Conservation (phyloP, 2,888 invertebrate genomes). For the Prosopocoilus inquinatus region DNA sequence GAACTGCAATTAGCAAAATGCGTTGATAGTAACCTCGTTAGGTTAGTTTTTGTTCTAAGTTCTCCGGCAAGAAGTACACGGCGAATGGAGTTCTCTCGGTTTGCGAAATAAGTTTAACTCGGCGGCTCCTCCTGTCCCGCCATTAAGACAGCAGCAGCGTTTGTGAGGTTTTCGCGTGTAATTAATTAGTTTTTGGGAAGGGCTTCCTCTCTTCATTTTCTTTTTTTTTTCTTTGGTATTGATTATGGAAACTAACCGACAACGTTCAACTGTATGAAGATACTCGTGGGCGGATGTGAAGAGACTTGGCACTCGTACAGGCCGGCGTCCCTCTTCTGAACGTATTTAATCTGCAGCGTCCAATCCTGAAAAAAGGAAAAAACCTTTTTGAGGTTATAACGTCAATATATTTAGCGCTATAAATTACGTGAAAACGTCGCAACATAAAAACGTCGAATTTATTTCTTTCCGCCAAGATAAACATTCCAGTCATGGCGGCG, state of each 20-base stretch:
- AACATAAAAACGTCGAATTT: no score
- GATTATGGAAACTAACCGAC: slow-evolving; percentile 66
- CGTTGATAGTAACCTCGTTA: slow-evolving; percentile 1
- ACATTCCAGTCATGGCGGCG: no score
- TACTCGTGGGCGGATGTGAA: slow-evolving; percentile 86
- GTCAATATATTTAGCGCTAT: slow-evolving; percentile 8
- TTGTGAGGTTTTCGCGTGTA: no score
- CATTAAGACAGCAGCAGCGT: no score
- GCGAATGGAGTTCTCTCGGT: no score
- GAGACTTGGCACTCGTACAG: slow-evolving; percentile 89
- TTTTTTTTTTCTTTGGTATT: background rate
- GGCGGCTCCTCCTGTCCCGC: no score
- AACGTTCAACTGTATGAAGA: slow-evolving; percentile 81
- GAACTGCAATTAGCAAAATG: slow-evolving; percentile 2
- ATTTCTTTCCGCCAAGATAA: no score
- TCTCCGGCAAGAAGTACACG: background rate
- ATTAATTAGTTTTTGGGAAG: no score
- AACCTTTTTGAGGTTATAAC: slow-evolving; percentile 29
- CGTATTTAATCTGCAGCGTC: slow-evolving; percentile 88
- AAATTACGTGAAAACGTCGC: background rate
- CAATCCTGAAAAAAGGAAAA: slow-evolving; percentile 66
- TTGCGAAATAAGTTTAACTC: no score
- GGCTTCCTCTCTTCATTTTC: no score
- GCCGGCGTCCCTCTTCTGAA: slow-evolving; percentile 82
- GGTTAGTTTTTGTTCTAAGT: background rate